Conservation (phyloP, 1,140 invertebrate genomes). For the Yoshiicerus persimilis region DNA sequence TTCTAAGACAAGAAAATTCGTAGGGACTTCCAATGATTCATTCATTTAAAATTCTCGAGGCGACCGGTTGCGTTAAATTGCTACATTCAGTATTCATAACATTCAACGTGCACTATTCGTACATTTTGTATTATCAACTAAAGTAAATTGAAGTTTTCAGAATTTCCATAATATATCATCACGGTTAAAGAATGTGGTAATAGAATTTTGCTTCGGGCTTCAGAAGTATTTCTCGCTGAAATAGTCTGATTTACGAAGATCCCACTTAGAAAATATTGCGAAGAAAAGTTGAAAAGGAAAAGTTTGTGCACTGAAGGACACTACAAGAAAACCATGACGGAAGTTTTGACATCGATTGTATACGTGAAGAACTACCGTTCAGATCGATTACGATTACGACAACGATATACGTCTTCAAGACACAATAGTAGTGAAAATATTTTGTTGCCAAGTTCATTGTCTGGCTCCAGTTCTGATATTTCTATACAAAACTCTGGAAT, state of each 20-base stretch:
- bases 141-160: background rate
- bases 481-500: background rate
- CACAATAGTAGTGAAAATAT: constrained; percentile 5
- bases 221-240: background rate
- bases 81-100: background rate
- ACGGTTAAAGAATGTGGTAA: background rate
- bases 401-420: constrained; percentile 27
- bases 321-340: background rate
- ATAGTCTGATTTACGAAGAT: too few relatives aligned
- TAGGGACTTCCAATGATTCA: background rate
- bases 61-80: background rate
- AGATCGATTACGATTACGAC: constrained; percentile 36
- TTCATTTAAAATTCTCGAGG: background rate
- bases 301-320: too few relatives aligned
- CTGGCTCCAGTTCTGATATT: background rate
- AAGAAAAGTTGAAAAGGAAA: too few relatives aligned
- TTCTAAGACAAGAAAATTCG: background rate
- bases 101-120: background rate
- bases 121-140: background rate
- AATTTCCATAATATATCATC: background rate
- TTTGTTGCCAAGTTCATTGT: background rate
- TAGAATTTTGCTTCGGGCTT: background rate
- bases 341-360: constrained; percentile 15
- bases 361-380: constrained; percentile 45
- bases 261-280: too few relatives aligned